A percentile compares a stretch with the other conserved stretches of the same genome.
Conservation (phyloP, 2,797 vertebrate genomes). For the Buphagus erythrorhynchus region DNA sequence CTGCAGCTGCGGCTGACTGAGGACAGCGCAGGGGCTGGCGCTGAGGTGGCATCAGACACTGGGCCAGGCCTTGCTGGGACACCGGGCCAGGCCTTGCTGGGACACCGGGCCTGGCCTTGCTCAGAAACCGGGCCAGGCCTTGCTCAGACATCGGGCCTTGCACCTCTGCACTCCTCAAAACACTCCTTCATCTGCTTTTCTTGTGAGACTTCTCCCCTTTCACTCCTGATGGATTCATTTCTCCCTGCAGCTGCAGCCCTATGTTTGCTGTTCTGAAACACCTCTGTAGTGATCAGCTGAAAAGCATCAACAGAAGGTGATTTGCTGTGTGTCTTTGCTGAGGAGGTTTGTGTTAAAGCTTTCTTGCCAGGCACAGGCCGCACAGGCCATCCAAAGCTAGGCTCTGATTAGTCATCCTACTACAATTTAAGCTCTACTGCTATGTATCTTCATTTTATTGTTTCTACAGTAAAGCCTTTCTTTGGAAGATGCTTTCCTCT, state of each 20-base stretch:
- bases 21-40: neutral
- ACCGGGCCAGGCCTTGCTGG: too few relatives aligned
- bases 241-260: neutral
- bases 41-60: neutral
- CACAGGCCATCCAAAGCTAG: neutral
- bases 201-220: neutral
- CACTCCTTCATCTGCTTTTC: neutral
- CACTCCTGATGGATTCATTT: neutral
- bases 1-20: neutral
- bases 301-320: neutral
- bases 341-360: neutral
- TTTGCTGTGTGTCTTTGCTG: neutral
- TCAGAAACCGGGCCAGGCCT: too few relatives aligned
- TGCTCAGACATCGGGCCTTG: too few relatives aligned
- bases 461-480: neutral
- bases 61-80: neutral
- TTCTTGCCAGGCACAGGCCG: neutral
- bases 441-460: neutral
- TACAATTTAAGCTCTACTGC: neutral
- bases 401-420: neutral
- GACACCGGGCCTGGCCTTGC: too few relatives aligned
- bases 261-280: neutral
- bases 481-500: neutral
- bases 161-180: neutral
- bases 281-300: neutral